These are phyloP conservation scores for Tetraneura akinire DNA, from an alignment of 1,140 invertebrate genomes.

Conservation along the genomic window DNA sequence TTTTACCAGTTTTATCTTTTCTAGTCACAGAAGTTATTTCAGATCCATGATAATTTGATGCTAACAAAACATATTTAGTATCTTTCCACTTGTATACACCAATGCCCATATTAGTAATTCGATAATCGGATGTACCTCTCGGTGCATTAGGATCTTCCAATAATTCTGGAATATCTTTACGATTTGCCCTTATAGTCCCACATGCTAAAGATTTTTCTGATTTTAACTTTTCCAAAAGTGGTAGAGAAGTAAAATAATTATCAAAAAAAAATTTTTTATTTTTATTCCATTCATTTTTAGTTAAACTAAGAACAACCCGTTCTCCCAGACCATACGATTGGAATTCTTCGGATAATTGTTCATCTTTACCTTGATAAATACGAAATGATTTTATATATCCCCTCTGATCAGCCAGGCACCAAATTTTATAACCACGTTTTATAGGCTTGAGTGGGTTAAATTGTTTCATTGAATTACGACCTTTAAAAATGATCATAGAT, in stretches of 20 bases:
- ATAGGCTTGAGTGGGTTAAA: slow-evolving; percentile 57
- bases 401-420: slow-evolving; percentile 54
- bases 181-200: slow-evolving; percentile 10
- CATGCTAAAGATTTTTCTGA: slow-evolving; percentile 10
- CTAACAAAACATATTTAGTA: slow-evolving; percentile 9
- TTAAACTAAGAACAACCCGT: slow-evolving; percentile 54
- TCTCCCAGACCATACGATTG: slow-evolving; percentile 53
- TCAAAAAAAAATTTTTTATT: slow-evolving; percentile 23
- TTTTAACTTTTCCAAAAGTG: slow-evolving; percentile 26
- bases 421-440: slow-evolving; percentile 58
- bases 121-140: slow-evolving; percentile 13
- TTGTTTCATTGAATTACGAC: slow-evolving; percentile 55
- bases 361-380: slow-evolving; percentile 55
- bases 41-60: slow-evolving; percentile 52
- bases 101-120: background rate
- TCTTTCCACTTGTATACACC: slow-evolving; percentile 23
- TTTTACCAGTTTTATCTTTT: background rate
- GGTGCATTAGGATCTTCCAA: background rate
- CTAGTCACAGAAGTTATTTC: background rate
- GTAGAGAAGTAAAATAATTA: slow-evolving; percentile 19
- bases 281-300: slow-evolving; percentile 27
- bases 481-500: slow-evolving; percentile 56
- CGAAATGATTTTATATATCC: slow-evolving; percentile 55
- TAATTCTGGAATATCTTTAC: slow-evolving; percentile 19
- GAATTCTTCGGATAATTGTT: slow-evolving; percentile 42